phyloP scores from a whole-genome alignment of 2,888 invertebrate genomes.

The Mesorhabditis spiculigera region DNA sequence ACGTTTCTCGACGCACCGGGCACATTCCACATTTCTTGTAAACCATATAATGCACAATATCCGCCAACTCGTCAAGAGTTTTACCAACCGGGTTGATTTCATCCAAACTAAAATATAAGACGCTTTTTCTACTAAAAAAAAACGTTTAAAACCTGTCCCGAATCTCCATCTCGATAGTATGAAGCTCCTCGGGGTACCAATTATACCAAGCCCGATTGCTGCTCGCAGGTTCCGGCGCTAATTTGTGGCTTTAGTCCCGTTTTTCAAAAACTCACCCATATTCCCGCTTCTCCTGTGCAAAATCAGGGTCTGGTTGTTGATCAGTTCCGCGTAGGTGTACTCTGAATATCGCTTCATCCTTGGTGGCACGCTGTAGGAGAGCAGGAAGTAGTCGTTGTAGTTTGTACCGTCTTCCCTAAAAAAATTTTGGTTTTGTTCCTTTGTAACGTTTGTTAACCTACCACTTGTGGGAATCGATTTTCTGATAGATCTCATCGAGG shows the following conservation, averaged over 20 bases:
- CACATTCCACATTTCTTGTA: too few relatives aligned
- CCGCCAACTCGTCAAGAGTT: not conserved
- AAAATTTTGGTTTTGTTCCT: not conserved
- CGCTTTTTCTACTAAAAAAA: too few relatives aligned
- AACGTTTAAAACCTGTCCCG: too few relatives aligned
- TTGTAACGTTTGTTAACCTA: not conserved
- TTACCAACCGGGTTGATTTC: too few relatives aligned
- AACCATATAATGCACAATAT: not conserved
- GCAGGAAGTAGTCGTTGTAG: not conserved
- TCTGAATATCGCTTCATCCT: not conserved
- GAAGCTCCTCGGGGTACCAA: too few relatives aligned
- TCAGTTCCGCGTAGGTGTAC: not conserved
- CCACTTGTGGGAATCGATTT: not conserved
- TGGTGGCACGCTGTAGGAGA: not conserved
- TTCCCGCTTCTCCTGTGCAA: not conserved
- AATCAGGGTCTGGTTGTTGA: not conserved
- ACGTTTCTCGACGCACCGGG: too few relatives aligned
- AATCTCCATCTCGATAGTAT: too few relatives aligned
- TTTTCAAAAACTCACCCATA: not conserved
- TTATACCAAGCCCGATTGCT: too few relatives aligned
- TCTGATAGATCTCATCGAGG: not conserved
- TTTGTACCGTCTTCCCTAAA: not conserved
- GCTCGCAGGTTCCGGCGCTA: not conserved
- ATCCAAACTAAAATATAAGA: too few relatives aligned
- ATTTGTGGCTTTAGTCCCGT: not conserved